Evolutionary conservation across 2,113 vertebrate species (phyloP).

Genomic region (Cariama cristata): DNA sequence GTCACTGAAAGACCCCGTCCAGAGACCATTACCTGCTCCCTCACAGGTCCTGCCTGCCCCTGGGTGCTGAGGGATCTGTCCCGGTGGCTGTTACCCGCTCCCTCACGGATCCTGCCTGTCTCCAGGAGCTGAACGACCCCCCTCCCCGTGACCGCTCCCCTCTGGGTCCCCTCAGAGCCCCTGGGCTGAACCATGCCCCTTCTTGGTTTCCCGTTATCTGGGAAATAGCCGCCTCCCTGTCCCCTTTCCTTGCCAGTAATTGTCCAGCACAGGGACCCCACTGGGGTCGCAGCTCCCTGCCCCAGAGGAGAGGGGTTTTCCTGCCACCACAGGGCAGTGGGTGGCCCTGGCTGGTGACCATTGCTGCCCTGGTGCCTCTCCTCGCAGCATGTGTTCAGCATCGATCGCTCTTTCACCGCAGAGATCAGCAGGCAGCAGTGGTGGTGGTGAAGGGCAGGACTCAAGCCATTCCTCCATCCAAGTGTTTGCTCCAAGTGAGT

Average conservation of each 20-base stretch:
- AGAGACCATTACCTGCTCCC: background rate
- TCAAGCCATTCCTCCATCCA: background rate
- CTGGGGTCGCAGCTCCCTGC: background rate
- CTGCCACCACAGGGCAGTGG: background rate
- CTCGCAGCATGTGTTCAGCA: background rate
- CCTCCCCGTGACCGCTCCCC: background rate
- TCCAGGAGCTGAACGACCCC: background rate
- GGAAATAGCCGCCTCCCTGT: rapidly evolving
- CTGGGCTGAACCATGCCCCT: background rate
- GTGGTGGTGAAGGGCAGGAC: background rate
- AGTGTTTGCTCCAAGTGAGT: rapidly evolving
- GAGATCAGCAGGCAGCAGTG: background rate
- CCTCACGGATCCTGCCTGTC: background rate
- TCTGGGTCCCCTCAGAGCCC: background rate
- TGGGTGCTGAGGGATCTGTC: background rate
- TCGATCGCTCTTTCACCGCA: rapidly evolving
- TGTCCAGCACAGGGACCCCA: background rate
- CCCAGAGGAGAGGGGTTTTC: background rate
- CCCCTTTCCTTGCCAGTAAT: background rate
- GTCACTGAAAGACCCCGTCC: no score
- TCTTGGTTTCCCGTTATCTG: background rate
- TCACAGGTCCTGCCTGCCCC: background rate
- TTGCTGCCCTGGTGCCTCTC: background rate
- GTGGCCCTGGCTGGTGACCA: background rate
- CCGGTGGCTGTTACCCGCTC: background rate